phyloP scores from a whole-genome alignment of 1,140 invertebrate genomes.

The Phenacoccus solenopsis region DNA sequence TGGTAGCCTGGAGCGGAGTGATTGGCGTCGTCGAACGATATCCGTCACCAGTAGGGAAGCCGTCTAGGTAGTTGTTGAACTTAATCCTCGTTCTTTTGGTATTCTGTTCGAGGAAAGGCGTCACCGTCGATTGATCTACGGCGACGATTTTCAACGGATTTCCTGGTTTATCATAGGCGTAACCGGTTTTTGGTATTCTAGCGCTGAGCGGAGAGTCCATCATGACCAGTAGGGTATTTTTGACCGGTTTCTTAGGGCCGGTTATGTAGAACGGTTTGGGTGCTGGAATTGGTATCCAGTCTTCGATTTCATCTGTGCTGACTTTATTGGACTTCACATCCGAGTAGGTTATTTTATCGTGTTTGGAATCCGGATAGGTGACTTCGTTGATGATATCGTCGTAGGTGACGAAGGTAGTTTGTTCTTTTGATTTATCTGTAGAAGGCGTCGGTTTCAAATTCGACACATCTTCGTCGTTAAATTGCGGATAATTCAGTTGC shows the following conservation, averaged over 20 bases:
- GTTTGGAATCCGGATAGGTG: constrained; percentile 15
- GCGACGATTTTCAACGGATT: constrained; percentile 13
- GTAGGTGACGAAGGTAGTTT: background rate
- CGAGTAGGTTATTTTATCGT: constrained; percentile 14
- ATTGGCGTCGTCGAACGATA: background rate
- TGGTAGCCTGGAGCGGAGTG: background rate
- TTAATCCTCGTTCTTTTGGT: background rate
- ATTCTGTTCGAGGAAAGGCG: background rate
- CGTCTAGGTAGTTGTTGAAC: background rate
- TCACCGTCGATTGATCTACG: background rate
- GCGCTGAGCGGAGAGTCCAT: constrained; percentile 4
- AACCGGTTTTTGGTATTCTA: background rate
- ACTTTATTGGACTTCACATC: constrained; percentile 21
- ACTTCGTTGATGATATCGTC: constrained; percentile 24
- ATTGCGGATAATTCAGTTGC: constrained; percentile 6
- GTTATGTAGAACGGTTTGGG: constrained; percentile 28
- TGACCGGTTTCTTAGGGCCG: constrained; percentile 21
- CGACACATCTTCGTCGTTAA: constrained; percentile 8
- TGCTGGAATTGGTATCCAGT: constrained; percentile 29
- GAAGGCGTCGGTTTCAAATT: background rate
- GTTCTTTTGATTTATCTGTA: background rate
- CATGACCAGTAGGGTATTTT: constrained; percentile 18
- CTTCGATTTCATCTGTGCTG: constrained; percentile 18
- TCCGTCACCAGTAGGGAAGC: background rate
- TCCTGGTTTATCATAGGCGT: constrained; percentile 18